Base-by-base conservation (phyloP, 1,140 invertebrate species). In the Mya arenaria region DNA sequence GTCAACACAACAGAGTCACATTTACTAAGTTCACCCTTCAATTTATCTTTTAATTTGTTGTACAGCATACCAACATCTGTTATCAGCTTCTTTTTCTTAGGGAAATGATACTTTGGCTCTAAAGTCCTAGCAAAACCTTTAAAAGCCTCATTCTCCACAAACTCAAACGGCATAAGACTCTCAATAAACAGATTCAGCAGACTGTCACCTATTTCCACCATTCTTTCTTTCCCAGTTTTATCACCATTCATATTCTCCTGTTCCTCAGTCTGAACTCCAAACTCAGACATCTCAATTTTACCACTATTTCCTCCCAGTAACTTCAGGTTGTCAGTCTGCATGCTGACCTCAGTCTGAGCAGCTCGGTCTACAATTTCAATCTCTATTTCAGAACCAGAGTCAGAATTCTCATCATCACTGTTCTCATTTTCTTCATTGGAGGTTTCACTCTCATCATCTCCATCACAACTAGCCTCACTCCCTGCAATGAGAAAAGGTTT, bases 131-230 rank as follows among this genome's bases (percentile, higher is more conserved):
- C 55, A 71, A 80, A 80, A n/a, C 39, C 44, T 48, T 68, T 80
- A 60, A 80, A 80, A 52, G 77, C 41, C 19, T 80, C 77, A 69
- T 80, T 80, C 62, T 80, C 77, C 25, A 80, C 37, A 60, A 80
- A 71, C 36, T 69, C 66, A 60, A 80, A 80, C 62, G 77, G 65
- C 25, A 80, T 19, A 1, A 71, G 15, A 41, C 71, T 80, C 34
- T 80, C 77, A 60, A 80, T 80, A 39, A 80, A 80, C 23, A 80
- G 34, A 62, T 80, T 55, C 44, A 80, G 48, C 28, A 80, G 56
- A 56, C 66, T 80, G n/a, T 58, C 55, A 71, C 71, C 77, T 32
- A 80, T 71, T 23, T 69, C 65, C n/a, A 39, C 52, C 37, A 80
- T 30, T 62, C 62, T 80, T 13, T 80, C 77, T 25, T 80, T 80